Percentiles rank a stretch among this genome's conserved stretches.
These are phyloP conservation scores for Petrolisthes manimaculis DNA, from an alignment of 2,888 invertebrate species.

Conservation along the genomic window DNA sequence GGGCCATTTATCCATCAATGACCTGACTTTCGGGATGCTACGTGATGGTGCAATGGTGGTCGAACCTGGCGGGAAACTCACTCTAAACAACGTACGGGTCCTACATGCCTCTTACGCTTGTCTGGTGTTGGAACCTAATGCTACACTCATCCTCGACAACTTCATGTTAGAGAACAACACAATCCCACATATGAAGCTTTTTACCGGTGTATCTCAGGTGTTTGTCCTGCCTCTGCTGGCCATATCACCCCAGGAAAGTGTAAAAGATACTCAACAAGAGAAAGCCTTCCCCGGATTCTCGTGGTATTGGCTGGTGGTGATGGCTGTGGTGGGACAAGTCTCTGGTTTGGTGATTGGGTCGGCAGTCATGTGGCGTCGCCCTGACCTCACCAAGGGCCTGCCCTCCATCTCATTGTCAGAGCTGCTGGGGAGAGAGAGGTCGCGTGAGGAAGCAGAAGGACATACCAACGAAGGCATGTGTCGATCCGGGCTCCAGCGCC, in stretches of 20 bases:
- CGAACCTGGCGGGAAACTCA: slow-evolving; percentile 9
- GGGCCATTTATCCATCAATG: not conserved
- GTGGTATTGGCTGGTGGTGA: slow-evolving; percentile 49
- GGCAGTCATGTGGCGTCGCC: slow-evolving; percentile 29
- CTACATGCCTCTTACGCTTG: not conserved
- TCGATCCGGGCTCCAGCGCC: slow-evolving; percentile 12
- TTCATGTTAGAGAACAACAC: slow-evolving; percentile 12
- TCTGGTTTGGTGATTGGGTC: slow-evolving; percentile 41
- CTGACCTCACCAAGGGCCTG: not conserved
- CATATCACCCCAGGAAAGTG: not conserved
- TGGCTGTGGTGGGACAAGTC: slow-evolving; percentile 31
- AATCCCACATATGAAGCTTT: slow-evolving; percentile 23
- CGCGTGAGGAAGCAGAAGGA: not conserved
- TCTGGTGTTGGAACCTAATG: slow-evolving; percentile 14
- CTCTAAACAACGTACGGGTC: slow-evolving; percentile 17
- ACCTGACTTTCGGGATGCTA: slow-evolving; percentile 22
- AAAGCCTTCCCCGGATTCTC: not conserved
- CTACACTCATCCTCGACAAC: slow-evolving; percentile 25
- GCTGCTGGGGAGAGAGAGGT: slow-evolving; percentile 29
- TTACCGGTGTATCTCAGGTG: not conserved
- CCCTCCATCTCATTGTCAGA: slow-evolving; percentile 22
- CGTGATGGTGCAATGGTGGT: slow-evolving; percentile 15
- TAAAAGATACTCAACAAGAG: not conserved
- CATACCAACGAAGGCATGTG: not conserved
- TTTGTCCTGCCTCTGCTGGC: slow-evolving; percentile 13